These are phyloP conservation scores for Heterotilapia buettikoferi DNA, from an alignment of 2,113 vertebrate species.

Conservation along the genomic window DNA sequence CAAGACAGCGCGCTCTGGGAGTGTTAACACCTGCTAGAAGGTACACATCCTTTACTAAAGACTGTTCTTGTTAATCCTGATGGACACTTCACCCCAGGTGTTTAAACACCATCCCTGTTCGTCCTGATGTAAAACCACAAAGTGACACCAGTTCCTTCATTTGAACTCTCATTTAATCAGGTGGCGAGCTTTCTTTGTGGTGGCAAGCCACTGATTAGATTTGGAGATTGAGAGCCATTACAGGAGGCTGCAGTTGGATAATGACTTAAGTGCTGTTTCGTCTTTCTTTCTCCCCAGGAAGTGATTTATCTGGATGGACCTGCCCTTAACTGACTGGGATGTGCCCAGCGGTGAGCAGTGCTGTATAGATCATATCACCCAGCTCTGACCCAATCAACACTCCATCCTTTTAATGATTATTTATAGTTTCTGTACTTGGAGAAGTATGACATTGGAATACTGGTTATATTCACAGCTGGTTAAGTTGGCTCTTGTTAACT, in stretches of 20 bases:
- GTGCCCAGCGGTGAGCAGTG: neutral
- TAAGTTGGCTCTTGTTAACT: neutral
- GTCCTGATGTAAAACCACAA: constrained; percentile 5
- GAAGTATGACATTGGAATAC: neutral
- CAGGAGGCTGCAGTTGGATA: constrained; percentile 42
- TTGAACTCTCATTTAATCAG: constrained; percentile 62
- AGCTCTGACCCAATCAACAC: constrained; percentile 26
- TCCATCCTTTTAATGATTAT: neutral
- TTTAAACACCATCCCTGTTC: constrained; percentile 11
- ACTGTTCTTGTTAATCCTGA: neutral
- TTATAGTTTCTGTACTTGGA: neutral
- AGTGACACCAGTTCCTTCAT: constrained; percentile 26
- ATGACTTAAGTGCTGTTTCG: constrained; percentile 63
- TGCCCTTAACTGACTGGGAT: constrained; percentile 18
- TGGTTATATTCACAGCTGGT: neutral
- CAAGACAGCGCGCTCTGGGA: neutral
- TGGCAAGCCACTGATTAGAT: constrained; percentile 63
- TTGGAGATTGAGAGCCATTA: constrained; percentile 58
- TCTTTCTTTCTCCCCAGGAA: constrained; percentile 55
- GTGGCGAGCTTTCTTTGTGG: constrained; percentile 32
- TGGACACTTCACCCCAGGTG: constrained; percentile 5
- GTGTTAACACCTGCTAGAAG: neutral
- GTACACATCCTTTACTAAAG: neutral
- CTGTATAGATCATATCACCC: constrained; percentile 28
- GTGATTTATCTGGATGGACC: constrained; percentile 53